Evolutionary conservation across 2,888 invertebrate genomes (phyloP).

Genomic region (Girardia tigrina): DNA sequence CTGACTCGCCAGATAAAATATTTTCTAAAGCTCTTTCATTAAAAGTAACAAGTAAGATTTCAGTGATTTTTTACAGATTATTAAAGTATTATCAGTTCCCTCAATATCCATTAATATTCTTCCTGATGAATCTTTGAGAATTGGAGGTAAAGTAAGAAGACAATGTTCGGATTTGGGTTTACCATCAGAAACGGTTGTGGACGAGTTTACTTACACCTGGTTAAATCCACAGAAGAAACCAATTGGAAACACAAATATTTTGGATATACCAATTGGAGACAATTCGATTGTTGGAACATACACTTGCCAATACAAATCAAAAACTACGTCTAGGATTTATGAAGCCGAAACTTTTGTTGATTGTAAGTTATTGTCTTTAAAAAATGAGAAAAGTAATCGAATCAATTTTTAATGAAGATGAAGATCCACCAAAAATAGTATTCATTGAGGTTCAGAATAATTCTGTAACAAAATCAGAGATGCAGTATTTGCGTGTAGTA

Average conservation of each 20-base stretch:
- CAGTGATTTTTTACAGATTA: not conserved
- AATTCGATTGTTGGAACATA: not conserved
- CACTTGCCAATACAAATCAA: not conserved
- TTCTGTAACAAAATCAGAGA: too few species aligned
- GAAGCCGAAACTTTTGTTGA: not conserved
- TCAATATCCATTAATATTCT: not conserved
- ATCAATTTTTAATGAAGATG: too few species aligned
- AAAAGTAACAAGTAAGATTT: not conserved
- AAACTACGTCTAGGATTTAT: not conserved
- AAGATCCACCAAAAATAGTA: too few species aligned
- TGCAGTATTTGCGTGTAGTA: too few species aligned
- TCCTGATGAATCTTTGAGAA: not conserved
- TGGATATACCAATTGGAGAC: not conserved
- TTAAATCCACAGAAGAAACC: conserved; percentile 10
- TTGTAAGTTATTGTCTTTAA: too few species aligned
- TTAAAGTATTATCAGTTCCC: not conserved
- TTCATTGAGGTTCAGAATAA: too few species aligned
- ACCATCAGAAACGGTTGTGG: not conserved
- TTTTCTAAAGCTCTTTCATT: not conserved
- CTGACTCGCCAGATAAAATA: not conserved
- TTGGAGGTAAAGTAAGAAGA: not conserved
- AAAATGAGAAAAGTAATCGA: too few species aligned
- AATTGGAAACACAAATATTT: not conserved
- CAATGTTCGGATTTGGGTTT: conserved; percentile 9
- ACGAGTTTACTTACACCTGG: not conserved